Percentiles rank a stretch among this genome's conserved stretches.
phyloP scores from a whole-genome alignment of 2,113 vertebrate species.

The Lepidiolamprologus cunningtoni region DNA sequence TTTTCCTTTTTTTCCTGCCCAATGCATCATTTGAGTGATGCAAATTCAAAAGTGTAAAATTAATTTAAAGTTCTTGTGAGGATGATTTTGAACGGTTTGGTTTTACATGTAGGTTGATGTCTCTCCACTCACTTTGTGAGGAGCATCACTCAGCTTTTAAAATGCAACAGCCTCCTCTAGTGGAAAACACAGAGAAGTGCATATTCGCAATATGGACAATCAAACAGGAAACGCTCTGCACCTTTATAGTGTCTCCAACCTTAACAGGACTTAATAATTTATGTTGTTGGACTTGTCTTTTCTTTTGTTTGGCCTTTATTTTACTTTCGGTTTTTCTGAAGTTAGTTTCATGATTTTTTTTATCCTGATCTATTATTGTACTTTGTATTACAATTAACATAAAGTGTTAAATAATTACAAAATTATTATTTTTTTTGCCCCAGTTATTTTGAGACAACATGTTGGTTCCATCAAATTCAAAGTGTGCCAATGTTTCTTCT shows the following conservation, averaged over 20 bases:
- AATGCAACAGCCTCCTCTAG: constrained; percentile 10
- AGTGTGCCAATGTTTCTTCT: background rate
- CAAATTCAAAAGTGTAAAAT: background rate
- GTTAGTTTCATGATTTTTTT: background rate
- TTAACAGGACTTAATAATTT: background rate
- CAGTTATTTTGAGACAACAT: background rate
- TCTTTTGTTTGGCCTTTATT: background rate
- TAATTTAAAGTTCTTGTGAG: background rate
- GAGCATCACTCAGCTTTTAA: background rate
- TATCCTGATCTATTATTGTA: background rate
- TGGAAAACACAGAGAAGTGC: background rate
- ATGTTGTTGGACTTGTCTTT: background rate
- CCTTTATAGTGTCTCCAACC: background rate
- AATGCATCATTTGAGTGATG: background rate
- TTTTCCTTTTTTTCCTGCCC: background rate
- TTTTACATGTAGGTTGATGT: background rate
- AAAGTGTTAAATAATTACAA: background rate
- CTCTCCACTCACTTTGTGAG: background rate
- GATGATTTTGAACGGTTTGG: background rate
- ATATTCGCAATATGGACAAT: background rate
- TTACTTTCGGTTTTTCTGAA: background rate
- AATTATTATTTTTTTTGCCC: accelerated
- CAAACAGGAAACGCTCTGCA: background rate
- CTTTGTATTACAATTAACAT: background rate
- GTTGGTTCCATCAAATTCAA: background rate